Evolutionary conservation across 2,113 vertebrate species (phyloP).

Genomic region (Mustela nigripes): DNA sequence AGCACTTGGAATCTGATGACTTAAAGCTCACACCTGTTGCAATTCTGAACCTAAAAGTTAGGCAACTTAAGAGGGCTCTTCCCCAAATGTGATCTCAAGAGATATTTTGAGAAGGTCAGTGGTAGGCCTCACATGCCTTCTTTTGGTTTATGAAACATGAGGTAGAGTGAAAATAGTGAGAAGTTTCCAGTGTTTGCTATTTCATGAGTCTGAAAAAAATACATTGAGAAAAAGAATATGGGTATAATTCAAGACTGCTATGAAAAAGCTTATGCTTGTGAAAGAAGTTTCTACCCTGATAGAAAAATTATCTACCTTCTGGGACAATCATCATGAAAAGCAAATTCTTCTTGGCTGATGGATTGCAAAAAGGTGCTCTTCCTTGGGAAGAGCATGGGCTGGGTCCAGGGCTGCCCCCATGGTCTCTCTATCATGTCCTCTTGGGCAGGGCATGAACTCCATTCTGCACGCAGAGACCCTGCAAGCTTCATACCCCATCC

Average conservation of each 20-base stretch:
- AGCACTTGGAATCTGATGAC: not conserved
- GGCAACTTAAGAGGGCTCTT: not conserved
- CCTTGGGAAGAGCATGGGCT: not conserved
- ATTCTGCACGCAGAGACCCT: not conserved
- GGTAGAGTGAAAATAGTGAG: not conserved
- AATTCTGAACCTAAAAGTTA: not conserved
- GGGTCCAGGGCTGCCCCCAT: fast-evolving
- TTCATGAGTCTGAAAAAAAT: not conserved
- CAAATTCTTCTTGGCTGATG: not conserved
- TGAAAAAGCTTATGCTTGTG: not conserved
- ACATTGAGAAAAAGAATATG: not conserved
- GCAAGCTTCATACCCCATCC: too few relatives aligned
- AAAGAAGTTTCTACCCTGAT: not conserved
- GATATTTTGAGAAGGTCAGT: not conserved
- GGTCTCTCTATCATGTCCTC: not conserved
- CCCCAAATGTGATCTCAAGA: not conserved
- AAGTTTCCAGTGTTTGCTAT: not conserved
- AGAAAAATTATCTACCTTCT: not conserved
- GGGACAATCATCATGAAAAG: not conserved
- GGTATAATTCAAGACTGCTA: not conserved
- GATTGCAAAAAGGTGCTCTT: not conserved
- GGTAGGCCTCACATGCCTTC: too few relatives aligned
- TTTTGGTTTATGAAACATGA: not conserved
- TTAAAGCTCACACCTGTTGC: not conserved
- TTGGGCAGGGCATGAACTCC: not conserved